phyloP scores from a whole-genome alignment of 1,140 invertebrate genomes.

The Gryon sp. region DNA sequence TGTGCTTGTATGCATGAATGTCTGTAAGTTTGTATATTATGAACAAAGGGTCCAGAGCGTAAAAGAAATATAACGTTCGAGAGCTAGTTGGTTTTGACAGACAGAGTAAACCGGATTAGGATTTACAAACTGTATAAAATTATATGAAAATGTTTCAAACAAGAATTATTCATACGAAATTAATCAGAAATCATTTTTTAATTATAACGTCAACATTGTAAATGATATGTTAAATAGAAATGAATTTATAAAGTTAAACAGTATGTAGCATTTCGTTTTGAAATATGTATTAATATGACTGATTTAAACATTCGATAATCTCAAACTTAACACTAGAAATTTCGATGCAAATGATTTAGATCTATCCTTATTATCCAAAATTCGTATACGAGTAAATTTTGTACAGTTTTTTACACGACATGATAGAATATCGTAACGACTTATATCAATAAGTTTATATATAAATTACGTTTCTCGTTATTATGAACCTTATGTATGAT shows the following conservation, averaged over 20 bases:
- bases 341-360: not conserved
- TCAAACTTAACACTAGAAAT: not conserved
- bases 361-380: not conserved
- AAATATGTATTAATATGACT: not conserved
- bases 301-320: no score
- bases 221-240: not conserved
- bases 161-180: constrained; percentile 30
- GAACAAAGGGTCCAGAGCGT: constrained; percentile 27
- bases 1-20: not conserved
- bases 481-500: no score
- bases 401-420: not conserved
- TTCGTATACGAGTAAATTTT: not conserved
- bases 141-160: constrained; percentile 44
- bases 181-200: constrained; percentile 43
- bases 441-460: no score
- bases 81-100: constrained; percentile 21
- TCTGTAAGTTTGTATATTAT: constrained; percentile 40
- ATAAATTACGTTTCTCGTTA: no score
- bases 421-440: no score
- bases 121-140: constrained; percentile 50
- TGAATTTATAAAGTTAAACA: no score
- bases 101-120: constrained; percentile 16
- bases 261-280: no score
- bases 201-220: not conserved
- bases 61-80: constrained; percentile 1